Evolutionary conservation across 2,888 invertebrate genomes (phyloP), one percentile per base, ranked within the genome.

Genomic region (Rhimphoctona megacephalus): DNA sequence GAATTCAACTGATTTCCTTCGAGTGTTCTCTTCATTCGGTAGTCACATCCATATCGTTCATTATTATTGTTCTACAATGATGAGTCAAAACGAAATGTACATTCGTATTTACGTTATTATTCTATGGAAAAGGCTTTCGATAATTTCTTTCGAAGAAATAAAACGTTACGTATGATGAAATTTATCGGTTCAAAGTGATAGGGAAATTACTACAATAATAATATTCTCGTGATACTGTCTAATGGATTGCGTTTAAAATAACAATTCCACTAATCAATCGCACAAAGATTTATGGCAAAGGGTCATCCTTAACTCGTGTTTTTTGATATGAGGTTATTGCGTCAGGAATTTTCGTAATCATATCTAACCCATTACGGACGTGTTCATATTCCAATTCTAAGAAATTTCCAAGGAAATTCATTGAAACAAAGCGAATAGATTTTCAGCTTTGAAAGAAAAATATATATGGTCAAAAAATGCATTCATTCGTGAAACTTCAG

Each of bases 1-100:
- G 61, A 19, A 36, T 30, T 57, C 57, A 69, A 43, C 30, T 6
- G 17, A 66, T 30, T 73, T 46, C 66, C 66, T 73, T 52, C 52
- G 33, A 69, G 39, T n/a, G 30, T 39, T 36, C 30, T 36, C 36
- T 52, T 22, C 33, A 17, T 54, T 36, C 33, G 67, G 43, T 14
- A 43, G 11, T 43, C 43, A 43, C 14, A 3, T 11, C 2, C 43
- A 43, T 14, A 11, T 43, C 43, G 11, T 11, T 43, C 43, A 2
- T 43, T 43, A 14, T 43, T 43, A 43, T 14, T 2, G 9, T 39
- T 14, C 11, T 11, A 14, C 2, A 11, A 14, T 43, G 43, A 14
- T 11, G 11, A 43, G 14, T 43, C 43, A 33, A 4, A 33, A 33
- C 2, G 2, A 2, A 43, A 43, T 43, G 43, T 43, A 43, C 14